phyloP scores from a whole-genome alignment of 2,888 invertebrate species.

The Tillus elongatus region DNA sequence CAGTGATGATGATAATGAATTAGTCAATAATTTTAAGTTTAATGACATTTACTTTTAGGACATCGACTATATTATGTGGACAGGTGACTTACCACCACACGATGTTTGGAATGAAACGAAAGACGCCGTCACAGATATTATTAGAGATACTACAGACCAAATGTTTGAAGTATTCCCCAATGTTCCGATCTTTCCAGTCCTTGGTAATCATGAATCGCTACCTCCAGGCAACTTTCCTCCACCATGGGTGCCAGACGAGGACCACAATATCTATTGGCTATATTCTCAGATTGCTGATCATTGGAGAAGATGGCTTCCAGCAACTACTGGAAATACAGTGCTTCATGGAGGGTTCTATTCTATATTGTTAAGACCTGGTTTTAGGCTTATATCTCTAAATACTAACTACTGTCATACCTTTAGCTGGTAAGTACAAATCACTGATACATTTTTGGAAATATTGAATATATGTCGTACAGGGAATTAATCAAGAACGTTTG shows the following conservation, averaged over 20 bases:
- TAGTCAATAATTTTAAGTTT: no score
- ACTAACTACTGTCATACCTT: conserved; percentile 93
- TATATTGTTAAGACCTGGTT: conserved; percentile 77
- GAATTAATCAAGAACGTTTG: no score
- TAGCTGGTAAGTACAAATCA: conserved; percentile 61
- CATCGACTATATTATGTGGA: conserved; percentile 90
- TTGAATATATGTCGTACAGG: no score
- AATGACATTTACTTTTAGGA: conserved; percentile 52
- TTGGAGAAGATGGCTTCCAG: conserved; percentile 87
- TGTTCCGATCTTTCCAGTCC: conserved; percentile 83
- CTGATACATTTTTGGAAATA: neutral
- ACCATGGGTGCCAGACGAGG: conserved; percentile 70
- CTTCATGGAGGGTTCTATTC: conserved; percentile 86
- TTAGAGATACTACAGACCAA: conserved; percentile 72
- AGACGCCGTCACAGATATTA: conserved; percentile 71
- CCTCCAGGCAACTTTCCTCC: conserved; percentile 94
- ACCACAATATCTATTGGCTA: conserved; percentile 80
- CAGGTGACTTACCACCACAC: conserved; percentile 92
- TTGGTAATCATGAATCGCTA: conserved; percentile 94
- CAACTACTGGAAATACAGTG: conserved; percentile 71
- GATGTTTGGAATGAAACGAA: conserved; percentile 91
- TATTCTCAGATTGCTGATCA: conserved; percentile 79
- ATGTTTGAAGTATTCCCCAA: conserved; percentile 80
- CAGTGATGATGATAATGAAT: no score
- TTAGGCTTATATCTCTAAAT: conserved; percentile 84